A percentile compares a stretch with the other conserved stretches of the same genome.
These are phyloP conservation scores for Melanotaenia parkinsoni DNA, from an alignment of 2,797 vertebrate species.

Conservation along the genomic window DNA sequence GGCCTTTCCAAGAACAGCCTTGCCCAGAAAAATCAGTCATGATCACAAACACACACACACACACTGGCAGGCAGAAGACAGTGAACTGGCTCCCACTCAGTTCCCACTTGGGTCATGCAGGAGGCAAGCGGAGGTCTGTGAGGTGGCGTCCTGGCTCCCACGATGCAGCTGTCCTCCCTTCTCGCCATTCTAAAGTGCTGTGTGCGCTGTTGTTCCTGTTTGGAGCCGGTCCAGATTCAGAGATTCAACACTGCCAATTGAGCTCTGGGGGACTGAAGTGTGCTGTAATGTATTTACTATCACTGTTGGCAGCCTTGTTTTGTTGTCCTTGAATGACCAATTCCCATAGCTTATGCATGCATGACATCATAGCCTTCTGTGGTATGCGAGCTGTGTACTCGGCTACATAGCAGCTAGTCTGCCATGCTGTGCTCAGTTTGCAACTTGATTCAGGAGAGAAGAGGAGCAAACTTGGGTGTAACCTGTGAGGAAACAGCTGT, in stretches of 20 bases:
- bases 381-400: constrained; percentile 60
- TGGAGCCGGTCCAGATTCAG: constrained; percentile 71
- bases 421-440: constrained; percentile 42
- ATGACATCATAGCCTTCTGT: constrained; percentile 72
- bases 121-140: constrained; percentile 63
- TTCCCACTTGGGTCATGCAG: constrained; percentile 76
- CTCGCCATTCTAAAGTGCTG: constrained; percentile 58
- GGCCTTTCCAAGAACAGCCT: constrained; percentile 41
- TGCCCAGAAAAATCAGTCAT: constrained; percentile 51
- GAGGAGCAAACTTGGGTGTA: constrained; percentile 29
- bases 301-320: constrained; percentile 65
- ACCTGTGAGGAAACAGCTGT: constrained; percentile 50
- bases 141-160: constrained; percentile 72
- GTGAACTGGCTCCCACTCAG: constrained; percentile 56
- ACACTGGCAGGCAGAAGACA: constrained; percentile 37
- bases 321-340: constrained; percentile 77
- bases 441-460: constrained; percentile 45
- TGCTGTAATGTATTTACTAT: constrained; percentile 82
- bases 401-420: constrained; percentile 34
- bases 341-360: constrained; percentile 53
- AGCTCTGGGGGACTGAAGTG: constrained; percentile 71
- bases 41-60: constrained; percentile 50
- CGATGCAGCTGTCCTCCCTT: constrained; percentile 74
- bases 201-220: constrained; percentile 70
- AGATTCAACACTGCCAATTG: constrained; percentile 68